A percentile compares a stretch with the other conserved stretches of the same genome.
These are phyloP conservation scores for Ciconia stormi DNA, from an alignment of 2,113 vertebrate species.

Conservation along the genomic window DNA sequence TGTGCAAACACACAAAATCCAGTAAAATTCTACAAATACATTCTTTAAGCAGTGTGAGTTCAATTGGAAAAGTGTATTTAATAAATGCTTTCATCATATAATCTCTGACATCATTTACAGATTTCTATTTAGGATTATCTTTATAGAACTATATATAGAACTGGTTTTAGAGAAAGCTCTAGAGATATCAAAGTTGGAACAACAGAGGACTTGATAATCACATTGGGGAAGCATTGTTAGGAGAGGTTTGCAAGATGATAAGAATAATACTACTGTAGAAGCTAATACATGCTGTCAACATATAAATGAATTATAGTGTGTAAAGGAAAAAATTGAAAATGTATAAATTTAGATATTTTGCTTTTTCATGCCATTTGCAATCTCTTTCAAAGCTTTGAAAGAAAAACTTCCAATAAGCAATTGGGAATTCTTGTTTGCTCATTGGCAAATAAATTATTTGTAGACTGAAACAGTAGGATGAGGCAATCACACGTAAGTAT, in stretches of 20 bases:
- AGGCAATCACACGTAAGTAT: not conserved
- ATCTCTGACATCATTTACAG: not conserved
- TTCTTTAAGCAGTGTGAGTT: not conserved
- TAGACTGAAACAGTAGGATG: not conserved
- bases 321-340: not conserved
- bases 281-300: not conserved
- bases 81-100: not conserved
- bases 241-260: not conserved
- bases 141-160: not conserved
- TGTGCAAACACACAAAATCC: not conserved
- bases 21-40: not conserved
- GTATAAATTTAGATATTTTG: not conserved
- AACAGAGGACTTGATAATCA: not conserved
- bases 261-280: not conserved
- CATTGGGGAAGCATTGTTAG: not conserved
- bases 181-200: not conserved
- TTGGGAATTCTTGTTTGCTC: not conserved
- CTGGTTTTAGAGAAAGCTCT: not conserved
- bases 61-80: not conserved
- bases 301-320: not conserved
- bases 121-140: not conserved
- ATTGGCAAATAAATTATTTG: not conserved
- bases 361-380: not conserved
- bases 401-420: not conserved
- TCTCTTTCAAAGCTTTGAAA: not conserved